Evolutionary conservation across 2,797 vertebrate species (phyloP), one percentile per base, ranked within the genome.

Genomic region (Antrozous pallidus): DNA sequence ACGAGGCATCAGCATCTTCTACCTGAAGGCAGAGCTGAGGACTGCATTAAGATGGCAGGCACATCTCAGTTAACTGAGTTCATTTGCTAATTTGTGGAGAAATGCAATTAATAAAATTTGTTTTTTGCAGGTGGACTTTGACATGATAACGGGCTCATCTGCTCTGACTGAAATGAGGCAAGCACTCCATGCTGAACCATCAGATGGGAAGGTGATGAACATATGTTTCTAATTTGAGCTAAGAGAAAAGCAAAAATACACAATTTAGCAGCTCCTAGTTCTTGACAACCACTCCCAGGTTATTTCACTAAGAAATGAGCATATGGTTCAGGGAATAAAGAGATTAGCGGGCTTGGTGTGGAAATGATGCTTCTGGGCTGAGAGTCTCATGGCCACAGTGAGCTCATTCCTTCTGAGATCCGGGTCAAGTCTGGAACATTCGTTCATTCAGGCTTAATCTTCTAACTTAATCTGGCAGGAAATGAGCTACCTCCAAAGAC

Each of bases 21-120:
- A 45, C 75, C 75, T 91, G 73, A 94, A 95, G 94, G 47, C 65
- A 82, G 31, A n/a, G 51, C 75, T 83, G 63, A 93, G 63, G n/a
- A 82, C 8, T 14, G 16, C 80, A 82, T 94, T 93, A 82, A 61
- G 83, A 96, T 0, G 0, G 0, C 77, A 17, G 61, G 38, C n/a
- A 5, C 91, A 36, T 83, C 95, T 78, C 67, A 89, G 71, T 47
- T 97, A 93, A 94, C 82, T 88, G 80, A 93, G 93, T 94, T 96
- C 78, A 94, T 93, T 95, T 97, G 17, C 69, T 93, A 17, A 87
- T 93, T 94, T 88, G 89, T 33, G 28, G 95, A 75, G 74, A 95
- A 96, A 92, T 5, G 84, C 61, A 70, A 87, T 94, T 70, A 8
- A 93, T 90, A 97, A 95, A 95, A 88, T 16, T 38, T 36, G 7